Evolutionary conservation across 2,113 vertebrate species (phyloP).

Genomic region (Nycticebus coucang): DNA sequence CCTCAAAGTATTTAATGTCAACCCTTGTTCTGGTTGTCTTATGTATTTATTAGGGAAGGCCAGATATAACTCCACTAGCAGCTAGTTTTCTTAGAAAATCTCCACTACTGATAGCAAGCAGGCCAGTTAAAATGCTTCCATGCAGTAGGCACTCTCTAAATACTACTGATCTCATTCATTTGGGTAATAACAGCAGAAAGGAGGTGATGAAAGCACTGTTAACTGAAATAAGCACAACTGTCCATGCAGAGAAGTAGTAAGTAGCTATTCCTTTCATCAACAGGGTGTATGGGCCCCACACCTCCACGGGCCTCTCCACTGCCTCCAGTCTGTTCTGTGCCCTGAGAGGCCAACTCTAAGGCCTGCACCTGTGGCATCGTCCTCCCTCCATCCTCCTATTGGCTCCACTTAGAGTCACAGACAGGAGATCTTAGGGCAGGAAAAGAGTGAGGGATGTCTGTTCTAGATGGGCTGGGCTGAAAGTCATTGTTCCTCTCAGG

Average conservation of each 20-base stretch:
- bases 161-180: not conserved
- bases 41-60: not conserved
- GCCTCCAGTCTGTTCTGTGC: not conserved
- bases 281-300: not conserved
- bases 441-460: not conserved
- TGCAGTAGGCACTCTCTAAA: not conserved
- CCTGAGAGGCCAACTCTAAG: not conserved
- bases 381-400: not conserved
- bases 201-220: not conserved
- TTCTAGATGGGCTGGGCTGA: not conserved
- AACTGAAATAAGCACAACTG: constrained; percentile 23
- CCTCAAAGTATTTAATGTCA: not conserved
- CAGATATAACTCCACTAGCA: not conserved
- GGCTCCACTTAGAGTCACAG: not conserved
- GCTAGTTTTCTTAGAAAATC: constrained; percentile 43
- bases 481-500: not conserved
- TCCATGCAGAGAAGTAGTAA: not conserved
- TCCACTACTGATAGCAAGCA: not conserved
- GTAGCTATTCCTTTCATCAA: not conserved
- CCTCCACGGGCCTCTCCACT: not conserved
- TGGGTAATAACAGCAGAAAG: not conserved
- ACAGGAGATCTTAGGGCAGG: not conserved
- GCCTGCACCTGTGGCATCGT: not conserved
- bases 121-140: not conserved
- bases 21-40: not conserved